Percentiles rank a stretch among this genome's conserved stretches.
Conservation (phyloP, 2,113 vertebrate species). For the Macquaria ambigua region DNA sequence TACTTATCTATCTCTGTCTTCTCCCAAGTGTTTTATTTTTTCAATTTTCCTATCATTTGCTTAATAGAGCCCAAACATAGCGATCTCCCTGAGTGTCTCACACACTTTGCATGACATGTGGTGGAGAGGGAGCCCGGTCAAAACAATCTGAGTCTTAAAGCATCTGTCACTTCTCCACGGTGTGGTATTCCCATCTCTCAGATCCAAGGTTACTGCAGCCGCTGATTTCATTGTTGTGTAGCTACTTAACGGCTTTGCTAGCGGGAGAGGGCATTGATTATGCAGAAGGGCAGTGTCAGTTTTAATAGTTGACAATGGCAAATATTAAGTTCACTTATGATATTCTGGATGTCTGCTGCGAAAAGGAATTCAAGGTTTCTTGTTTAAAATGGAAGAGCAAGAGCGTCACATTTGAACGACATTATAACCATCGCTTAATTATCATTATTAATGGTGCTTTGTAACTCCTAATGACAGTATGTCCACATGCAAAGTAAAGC, state of each 20-base stretch:
- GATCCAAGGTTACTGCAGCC: slow-evolving; percentile 78
- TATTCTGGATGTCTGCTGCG: slow-evolving; percentile 57
- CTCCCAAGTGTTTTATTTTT: slow-evolving; percentile 74
- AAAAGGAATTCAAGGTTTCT: slow-evolving; percentile 52
- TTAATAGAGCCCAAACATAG: slow-evolving; percentile 83
- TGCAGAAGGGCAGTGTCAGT: slow-evolving; percentile 65
- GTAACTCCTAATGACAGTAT: slow-evolving; percentile 64
- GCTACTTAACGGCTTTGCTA: slow-evolving; percentile 74
- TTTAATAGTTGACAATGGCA: slow-evolving; percentile 63
- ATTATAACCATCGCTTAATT: slow-evolving; percentile 66
- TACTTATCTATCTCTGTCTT: slow-evolving; percentile 81
- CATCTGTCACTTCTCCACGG: slow-evolving; percentile 78
- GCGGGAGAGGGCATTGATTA: slow-evolving; percentile 60
- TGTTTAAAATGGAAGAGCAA: slow-evolving; percentile 54
- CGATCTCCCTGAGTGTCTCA: slow-evolving; percentile 74
- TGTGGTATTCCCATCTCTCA: slow-evolving; percentile 79
- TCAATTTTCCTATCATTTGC: slow-evolving; percentile 74
- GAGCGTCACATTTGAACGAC: slow-evolving; percentile 55
- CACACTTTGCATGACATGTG: slow-evolving; percentile 88
- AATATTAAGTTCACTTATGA: slow-evolving; percentile 58
- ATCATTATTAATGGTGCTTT: slow-evolving; percentile 77
- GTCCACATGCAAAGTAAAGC: slow-evolving; percentile 71
- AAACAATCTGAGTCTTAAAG: slow-evolving; percentile 83
- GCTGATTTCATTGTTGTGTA: slow-evolving; percentile 78
- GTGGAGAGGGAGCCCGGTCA: slow-evolving; percentile 81